phyloP scores from a whole-genome alignment of 2,888 invertebrate genomes.

The Caenorhabditis sulstoni region DNA sequence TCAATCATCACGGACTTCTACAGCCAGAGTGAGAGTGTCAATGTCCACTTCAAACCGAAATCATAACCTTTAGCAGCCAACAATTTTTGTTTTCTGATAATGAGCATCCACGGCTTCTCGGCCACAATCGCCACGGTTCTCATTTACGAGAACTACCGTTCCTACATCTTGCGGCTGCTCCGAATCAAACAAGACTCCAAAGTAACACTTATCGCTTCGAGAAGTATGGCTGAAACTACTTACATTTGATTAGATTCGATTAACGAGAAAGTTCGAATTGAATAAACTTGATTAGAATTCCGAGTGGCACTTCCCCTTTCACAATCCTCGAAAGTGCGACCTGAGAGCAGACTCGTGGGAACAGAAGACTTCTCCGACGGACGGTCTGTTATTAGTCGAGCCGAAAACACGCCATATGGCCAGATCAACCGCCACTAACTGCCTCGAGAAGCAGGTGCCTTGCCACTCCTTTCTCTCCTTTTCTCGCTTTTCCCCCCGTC shows the following conservation, averaged over 20 bases:
- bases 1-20: constrained; percentile 43
- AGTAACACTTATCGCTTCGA: constrained; percentile 35
- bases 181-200: constrained; percentile 15
- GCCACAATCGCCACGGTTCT: constrained; percentile 9
- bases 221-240: constrained; percentile 39
- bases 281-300: too few relatives aligned
- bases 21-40: constrained; percentile 36
- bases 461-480: background rate
- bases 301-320: too few relatives aligned
- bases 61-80: constrained; percentile 23
- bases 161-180: constrained; percentile 17
- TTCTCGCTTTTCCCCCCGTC: background rate
- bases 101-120: constrained; percentile 46
- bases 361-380: too few relatives aligned
- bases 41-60: background rate
- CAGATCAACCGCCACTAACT: too few relatives aligned
- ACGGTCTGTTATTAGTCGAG: too few relatives aligned
- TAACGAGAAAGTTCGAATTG: too few relatives aligned
- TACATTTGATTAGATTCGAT: constrained; percentile 18
- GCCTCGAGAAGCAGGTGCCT: too few relatives aligned
- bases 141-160: background rate
- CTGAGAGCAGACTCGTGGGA: background rate
- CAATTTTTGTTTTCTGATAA: constrained; percentile 45
- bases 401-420: too few relatives aligned
- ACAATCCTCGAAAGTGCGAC: too few relatives aligned